Conservation (phyloP, 2,797 vertebrate species). For the Lithobates sylvaticus region DNA sequence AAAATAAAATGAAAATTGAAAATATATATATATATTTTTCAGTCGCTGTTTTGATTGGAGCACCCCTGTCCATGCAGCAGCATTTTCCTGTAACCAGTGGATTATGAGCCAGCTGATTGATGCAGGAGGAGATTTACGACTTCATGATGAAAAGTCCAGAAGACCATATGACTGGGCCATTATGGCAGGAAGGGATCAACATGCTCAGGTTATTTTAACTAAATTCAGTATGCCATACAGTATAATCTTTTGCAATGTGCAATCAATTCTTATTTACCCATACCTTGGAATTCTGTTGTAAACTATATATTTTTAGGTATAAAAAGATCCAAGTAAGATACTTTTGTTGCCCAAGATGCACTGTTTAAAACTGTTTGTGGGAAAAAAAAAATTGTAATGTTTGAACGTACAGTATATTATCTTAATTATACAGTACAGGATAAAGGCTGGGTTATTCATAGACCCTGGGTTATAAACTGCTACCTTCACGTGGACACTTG, state of each 20-base stretch:
- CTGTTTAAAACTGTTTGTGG: no score
- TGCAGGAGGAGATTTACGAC: constrained; percentile 84
- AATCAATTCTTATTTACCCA: background rate
- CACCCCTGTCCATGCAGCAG: constrained; percentile 87
- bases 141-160: constrained; percentile 78
- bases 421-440: no score
- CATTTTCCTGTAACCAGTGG: constrained; percentile 82
- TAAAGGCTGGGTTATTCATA: no score
- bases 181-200: constrained; percentile 75
- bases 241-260: background rate
- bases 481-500: no score
- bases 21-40: background rate
- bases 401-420: no score
- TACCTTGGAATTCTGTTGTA: no score
- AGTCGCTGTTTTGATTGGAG: constrained; percentile 86
- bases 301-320: no score
- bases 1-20: background rate
- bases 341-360: no score
- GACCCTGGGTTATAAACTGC: no score
- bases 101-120: constrained; percentile 83
- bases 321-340: no score
- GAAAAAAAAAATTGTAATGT: no score
- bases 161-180: constrained; percentile 80
- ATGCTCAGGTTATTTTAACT: constrained; percentile 70
- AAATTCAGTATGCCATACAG: background rate